phyloP scores from a whole-genome alignment of 2,888 invertebrate species.

The Acanthoscelides obtectus region DNA sequence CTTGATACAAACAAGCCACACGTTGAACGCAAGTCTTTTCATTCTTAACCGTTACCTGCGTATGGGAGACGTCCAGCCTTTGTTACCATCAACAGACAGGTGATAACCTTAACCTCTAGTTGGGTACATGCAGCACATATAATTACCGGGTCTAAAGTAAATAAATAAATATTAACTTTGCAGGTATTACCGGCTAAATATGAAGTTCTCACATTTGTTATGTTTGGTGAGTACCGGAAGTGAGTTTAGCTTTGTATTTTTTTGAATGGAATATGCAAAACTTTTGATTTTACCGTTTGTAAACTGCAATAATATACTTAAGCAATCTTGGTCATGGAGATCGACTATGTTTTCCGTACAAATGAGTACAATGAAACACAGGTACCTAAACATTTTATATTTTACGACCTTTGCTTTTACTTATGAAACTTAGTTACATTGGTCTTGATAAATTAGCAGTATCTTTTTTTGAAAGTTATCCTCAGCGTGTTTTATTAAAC shows the following conservation, averaged over 20 bases:
- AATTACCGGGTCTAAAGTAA: neutral
- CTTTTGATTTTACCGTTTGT: no score
- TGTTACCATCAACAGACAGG: neutral
- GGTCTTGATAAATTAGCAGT: no score
- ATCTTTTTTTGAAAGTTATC: no score
- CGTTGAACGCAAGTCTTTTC: neutral
- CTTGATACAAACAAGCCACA: neutral
- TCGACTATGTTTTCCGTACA: no score
- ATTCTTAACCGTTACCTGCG: neutral
- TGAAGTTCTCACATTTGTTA: neutral
- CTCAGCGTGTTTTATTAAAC: no score
- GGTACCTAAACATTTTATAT: no score
- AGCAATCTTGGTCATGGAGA: no score
- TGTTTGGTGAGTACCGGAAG: neutral
- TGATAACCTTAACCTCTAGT: neutral
- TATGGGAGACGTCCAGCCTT: neutral
- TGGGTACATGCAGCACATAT: neutral
- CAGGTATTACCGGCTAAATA: neutral
- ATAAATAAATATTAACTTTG: neutral
- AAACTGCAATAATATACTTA: no score
- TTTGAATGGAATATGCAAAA: no score
- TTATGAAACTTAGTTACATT: no score
- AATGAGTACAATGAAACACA: no score
- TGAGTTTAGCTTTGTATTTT: neutral
- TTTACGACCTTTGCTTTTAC: no score